phyloP scores from a whole-genome alignment of 2,797 vertebrate genomes.

The Sebastes matsubarae region DNA sequence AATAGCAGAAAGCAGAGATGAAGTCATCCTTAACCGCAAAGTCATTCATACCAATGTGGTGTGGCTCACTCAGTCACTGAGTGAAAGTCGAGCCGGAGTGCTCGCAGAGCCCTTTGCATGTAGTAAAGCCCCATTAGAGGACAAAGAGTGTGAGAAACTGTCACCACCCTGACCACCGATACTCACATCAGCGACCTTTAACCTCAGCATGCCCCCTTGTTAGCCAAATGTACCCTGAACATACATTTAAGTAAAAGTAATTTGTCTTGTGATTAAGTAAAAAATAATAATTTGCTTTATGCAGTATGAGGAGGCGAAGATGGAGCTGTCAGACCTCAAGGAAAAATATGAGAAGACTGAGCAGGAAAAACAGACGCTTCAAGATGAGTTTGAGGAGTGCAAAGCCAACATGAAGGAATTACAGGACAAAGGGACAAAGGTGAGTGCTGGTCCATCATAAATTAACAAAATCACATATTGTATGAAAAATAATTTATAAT shows the following conservation, averaged over 20 bases:
- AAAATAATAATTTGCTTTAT: slow-evolving; percentile 4
- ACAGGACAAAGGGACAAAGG: slow-evolving; percentile 92
- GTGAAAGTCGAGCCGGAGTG: slow-evolving; percentile 13
- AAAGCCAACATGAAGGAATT: slow-evolving; percentile 92
- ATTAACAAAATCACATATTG: background rate
- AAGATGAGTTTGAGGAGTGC: slow-evolving; percentile 91
- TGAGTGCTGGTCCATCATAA: slow-evolving; percentile 72
- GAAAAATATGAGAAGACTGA: slow-evolving; percentile 88
- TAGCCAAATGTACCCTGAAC: background rate
- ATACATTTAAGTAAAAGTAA: background rate
- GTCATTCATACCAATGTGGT: slow-evolving; percentile 16
- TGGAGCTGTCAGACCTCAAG: slow-evolving; percentile 89
- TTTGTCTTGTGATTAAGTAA: background rate
- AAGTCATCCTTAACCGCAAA: slow-evolving; percentile 25
- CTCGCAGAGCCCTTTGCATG: background rate
- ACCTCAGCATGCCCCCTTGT: background rate
- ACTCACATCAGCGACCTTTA: background rate
- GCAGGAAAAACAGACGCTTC: slow-evolving; percentile 89
- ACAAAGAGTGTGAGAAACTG: background rate
- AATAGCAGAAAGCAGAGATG: slow-evolving; percentile 15
- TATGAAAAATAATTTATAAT: background rate
- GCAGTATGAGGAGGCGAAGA: slow-evolving; percentile 91
- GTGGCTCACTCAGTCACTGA: slow-evolving; percentile 11
- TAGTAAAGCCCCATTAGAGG: background rate
- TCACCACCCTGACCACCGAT: background rate